phyloP scores from a whole-genome alignment of 1,140 invertebrate species.

The Nylanderia fulva region DNA sequence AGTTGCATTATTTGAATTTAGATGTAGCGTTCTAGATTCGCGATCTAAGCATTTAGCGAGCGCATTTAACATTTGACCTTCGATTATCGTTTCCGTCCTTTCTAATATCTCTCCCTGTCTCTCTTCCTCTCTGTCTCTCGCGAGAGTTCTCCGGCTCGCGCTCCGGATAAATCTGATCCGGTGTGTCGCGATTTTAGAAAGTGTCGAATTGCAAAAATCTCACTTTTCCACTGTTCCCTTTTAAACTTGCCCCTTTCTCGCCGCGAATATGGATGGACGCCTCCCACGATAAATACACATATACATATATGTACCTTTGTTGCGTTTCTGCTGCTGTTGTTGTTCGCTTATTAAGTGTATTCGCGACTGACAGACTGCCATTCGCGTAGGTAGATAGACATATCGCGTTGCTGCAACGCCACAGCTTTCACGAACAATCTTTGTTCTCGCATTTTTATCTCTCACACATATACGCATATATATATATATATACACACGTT shows the following conservation, averaged over 20 bases:
- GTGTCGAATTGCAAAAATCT: constrained; percentile 64
- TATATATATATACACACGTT: no score
- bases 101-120: constrained; percentile 72
- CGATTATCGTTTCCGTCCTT: constrained; percentile 77
- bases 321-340: constrained; percentile 12
- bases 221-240: constrained; percentile 31
- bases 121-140: not conserved
- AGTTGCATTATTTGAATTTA: not conserved
- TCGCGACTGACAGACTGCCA: constrained; percentile 25
- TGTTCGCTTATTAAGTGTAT: constrained; percentile 37
- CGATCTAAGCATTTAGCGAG: constrained; percentile 17
- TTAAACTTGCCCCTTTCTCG: constrained; percentile 8
- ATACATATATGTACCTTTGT: not conserved
- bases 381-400: constrained; percentile 45
- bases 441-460: constrained; percentile 31
- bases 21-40: not conserved
- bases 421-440: constrained; percentile 44
- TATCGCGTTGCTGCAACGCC: constrained; percentile 39
- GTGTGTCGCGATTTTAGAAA: constrained; percentile 67
- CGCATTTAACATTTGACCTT: constrained; percentile 78
- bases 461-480: not conserved
- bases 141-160: not conserved
- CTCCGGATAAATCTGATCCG: constrained; percentile 62
- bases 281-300: constrained; percentile 48
- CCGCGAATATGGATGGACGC: not conserved